Base-by-base conservation (phyloP, 2,888 invertebrate genomes). In the Aromia moschata region DNA sequence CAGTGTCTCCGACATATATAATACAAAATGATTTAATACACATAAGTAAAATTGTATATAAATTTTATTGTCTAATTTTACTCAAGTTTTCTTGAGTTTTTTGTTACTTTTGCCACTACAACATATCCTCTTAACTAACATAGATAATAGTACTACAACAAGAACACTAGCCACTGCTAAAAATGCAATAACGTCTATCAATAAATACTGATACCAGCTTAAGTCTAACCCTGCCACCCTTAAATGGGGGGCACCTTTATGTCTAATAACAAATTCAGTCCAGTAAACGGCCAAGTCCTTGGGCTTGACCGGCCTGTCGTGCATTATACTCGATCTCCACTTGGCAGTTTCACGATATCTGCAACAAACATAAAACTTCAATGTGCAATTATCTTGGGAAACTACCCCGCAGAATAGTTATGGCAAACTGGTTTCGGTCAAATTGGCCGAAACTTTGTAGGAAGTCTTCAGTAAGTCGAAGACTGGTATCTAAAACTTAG, bases 161-260 rank as follows among this genome's bases (percentile, higher is more conserved):
- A 7, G 3, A 15, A 10, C 7, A 10, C 25, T 15, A 38, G 38
- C 25, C 14, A 38, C 37, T 25, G 20, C 14, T 12, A 11, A 49
- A 3, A 33, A 10, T 11, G 56, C 58, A 12, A 66, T 33, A 9
- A 77, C 70, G 62, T 77, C 77, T 9, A 76, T 11, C 20, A 71
- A 54, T n/a, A 68, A 60, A 55, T 69, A 71, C 49, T 76, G 66
- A 40, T 70, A 74, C 71, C 71, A 72, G 4, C 40, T 10, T n/a
- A 74, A 53, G 51, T 67, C 54, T 14, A 72, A 41, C 5, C 62
- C 65, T 4, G 64, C 64, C 7, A 67, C 60, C 16, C 67, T 58
- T 16, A 74, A 65, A 61, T 74, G 72, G 16, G 60, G 46, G 0
- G 74, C 72, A 7, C 74, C 74, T 15, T 70, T 70, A 46, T 73